Evolutionary conservation across 1,140 invertebrate species (phyloP).

Genomic region (Penaeus japonicus): DNA sequence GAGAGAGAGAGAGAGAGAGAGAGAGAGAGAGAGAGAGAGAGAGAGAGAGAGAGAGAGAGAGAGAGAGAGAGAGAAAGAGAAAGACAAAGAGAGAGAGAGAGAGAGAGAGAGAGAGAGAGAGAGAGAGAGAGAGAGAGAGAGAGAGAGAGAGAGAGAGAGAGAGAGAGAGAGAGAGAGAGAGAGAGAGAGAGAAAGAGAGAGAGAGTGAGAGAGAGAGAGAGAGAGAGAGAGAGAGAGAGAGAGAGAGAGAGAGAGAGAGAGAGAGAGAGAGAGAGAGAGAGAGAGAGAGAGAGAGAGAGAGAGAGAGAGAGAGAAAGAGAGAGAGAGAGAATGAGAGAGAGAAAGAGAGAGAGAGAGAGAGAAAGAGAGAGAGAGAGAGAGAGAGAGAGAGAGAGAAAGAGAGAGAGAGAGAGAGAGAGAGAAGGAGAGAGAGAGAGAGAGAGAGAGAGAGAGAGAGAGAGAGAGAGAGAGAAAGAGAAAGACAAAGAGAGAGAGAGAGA

Average conservation of each 20-base stretch:
- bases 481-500: neutral
- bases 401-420: neutral
- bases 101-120: too few relatives aligned
- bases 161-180: conserved; percentile 15
- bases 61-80: neutral
- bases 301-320: neutral
- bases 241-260: too few relatives aligned
- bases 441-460: neutral
- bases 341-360: neutral
- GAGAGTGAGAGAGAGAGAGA: neutral
- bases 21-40: neutral
- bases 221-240: neutral
- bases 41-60: neutral
- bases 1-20: neutral
- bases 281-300: neutral
- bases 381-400: neutral
- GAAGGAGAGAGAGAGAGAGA: neutral
- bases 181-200: neutral
- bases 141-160: neutral
- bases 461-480: too few relatives aligned
- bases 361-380: neutral
- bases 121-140: too few relatives aligned
- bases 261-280: neutral
- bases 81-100: neutral
- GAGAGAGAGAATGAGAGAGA: neutral